Evolutionary conservation across 2,797 vertebrate species (phyloP).

Genomic region (Caiman crocodilus): DNA sequence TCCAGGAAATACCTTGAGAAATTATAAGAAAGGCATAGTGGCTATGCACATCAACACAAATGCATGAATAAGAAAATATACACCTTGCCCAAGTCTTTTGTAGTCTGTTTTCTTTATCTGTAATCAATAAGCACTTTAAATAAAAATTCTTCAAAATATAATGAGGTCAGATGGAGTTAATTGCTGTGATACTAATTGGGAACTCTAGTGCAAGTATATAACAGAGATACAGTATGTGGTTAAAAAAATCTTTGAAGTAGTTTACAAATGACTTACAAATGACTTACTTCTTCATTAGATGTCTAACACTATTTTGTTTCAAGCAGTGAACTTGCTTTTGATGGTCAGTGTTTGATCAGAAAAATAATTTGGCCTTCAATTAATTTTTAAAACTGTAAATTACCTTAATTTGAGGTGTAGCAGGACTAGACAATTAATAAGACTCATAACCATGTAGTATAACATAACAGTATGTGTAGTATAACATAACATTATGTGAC

Average conservation of each 20-base stretch:
- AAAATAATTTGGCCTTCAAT: not conserved
- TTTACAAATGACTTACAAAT: not conserved
- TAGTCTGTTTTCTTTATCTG: not conserved
- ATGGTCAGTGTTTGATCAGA: not conserved
- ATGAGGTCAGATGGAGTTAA: constrained; percentile 13
- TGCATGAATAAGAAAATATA: not conserved
- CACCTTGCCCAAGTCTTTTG: not conserved
- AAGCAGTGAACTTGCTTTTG: not conserved
- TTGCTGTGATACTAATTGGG: constrained; percentile 14
- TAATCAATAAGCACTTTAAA: not conserved
- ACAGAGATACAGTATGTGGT: not conserved
- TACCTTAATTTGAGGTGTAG: not conserved
- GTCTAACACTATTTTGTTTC: not conserved
- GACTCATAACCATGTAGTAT: not conserved
- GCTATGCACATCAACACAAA: not conserved
- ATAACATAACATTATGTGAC: not conserved
- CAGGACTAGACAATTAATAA: not conserved
- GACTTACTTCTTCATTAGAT: not conserved
- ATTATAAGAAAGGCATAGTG: not conserved
- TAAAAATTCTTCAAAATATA: not conserved
- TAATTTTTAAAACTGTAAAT: not conserved
- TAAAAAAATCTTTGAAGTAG: not conserved
- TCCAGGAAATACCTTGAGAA: not conserved
- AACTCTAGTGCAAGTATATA: not conserved
- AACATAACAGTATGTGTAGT: not conserved